Evolutionary conservation across 2,797 vertebrate genomes (phyloP).

Genomic region (Nannoperca australis): DNA sequence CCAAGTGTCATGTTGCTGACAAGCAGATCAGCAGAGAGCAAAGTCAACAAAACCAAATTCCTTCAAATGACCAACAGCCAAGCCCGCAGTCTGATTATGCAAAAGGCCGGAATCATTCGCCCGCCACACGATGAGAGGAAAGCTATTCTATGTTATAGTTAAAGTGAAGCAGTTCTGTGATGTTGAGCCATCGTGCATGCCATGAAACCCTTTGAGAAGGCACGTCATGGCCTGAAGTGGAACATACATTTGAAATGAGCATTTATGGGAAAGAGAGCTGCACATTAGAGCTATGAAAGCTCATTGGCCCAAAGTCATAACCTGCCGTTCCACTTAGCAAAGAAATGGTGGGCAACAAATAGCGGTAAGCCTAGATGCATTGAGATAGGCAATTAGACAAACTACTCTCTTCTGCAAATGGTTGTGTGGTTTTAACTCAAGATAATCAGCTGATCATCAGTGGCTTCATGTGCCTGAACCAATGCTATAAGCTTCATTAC

Average conservation of each 20-base stretch:
- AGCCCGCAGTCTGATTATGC: not conserved
- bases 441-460: not conserved
- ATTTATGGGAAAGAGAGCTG: not conserved
- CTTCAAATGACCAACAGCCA: not conserved
- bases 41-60: not conserved
- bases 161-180: not conserved
- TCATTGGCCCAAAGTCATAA: not conserved
- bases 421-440: not conserved
- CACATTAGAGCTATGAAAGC: not conserved
- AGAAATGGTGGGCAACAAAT: not conserved
- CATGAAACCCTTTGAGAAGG: not conserved
- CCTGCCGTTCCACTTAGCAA: not conserved
- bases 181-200: constrained; percentile 10
- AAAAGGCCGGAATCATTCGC: not conserved
- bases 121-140: not conserved
- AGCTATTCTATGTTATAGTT: not conserved
- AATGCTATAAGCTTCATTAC: not conserved
- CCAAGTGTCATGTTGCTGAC: constrained; percentile 21
- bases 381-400: not conserved
- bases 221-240: not conserved
- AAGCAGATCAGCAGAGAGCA: constrained; percentile 7
- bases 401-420: constrained; percentile 1
- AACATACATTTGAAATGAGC: not conserved
- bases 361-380: not conserved
- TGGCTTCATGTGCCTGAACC: constrained; percentile 7